Evolutionary conservation across 1,140 invertebrate genomes (phyloP).

Genomic region (Patella vulgata): DNA sequence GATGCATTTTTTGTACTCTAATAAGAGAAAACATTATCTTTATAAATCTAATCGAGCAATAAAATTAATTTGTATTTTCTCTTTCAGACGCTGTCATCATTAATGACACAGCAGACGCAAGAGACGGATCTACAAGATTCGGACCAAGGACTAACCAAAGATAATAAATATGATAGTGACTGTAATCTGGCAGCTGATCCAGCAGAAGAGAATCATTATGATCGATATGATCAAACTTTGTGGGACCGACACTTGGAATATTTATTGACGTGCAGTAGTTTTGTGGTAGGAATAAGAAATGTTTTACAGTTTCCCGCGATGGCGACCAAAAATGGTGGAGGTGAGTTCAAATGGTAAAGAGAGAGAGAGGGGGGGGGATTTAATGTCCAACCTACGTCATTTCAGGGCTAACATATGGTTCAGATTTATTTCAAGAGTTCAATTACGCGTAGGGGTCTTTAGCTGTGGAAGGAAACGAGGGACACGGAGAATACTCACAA

Average conservation of each 20-base stretch:
- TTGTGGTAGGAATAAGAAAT: slow-evolving; percentile 9
- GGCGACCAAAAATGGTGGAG: slow-evolving; percentile 8
- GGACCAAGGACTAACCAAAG: slow-evolving; percentile 3
- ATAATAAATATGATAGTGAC: slow-evolving; percentile 9
- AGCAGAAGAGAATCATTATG: neutral
- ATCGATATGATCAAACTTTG: neutral
- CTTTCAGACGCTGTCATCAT: slow-evolving; percentile 15
- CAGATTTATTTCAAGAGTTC: too few species aligned
- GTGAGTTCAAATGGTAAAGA: slow-evolving; percentile 5
- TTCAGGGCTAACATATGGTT: too few species aligned
- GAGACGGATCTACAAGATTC: slow-evolving; percentile 8
- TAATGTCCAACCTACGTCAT: too few species aligned
- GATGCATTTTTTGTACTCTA: too few species aligned
- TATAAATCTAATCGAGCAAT: too few species aligned
- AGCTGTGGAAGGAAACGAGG: too few species aligned
- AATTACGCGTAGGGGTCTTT: too few species aligned
- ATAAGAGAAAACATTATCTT: too few species aligned
- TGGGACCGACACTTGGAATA: slow-evolving; percentile 11
- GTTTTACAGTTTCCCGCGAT: slow-evolving; percentile 8
- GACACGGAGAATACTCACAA: too few species aligned
- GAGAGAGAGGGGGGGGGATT: too few species aligned
- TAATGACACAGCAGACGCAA: slow-evolving; percentile 3
- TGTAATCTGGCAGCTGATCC: neutral
- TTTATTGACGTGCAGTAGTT: slow-evolving; percentile 8
- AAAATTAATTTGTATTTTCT: too few species aligned